A percentile compares a stretch with the other conserved stretches of the same genome.
Conservation (phyloP, 2,797 vertebrate species). For the Anguilla anguilla region DNA sequence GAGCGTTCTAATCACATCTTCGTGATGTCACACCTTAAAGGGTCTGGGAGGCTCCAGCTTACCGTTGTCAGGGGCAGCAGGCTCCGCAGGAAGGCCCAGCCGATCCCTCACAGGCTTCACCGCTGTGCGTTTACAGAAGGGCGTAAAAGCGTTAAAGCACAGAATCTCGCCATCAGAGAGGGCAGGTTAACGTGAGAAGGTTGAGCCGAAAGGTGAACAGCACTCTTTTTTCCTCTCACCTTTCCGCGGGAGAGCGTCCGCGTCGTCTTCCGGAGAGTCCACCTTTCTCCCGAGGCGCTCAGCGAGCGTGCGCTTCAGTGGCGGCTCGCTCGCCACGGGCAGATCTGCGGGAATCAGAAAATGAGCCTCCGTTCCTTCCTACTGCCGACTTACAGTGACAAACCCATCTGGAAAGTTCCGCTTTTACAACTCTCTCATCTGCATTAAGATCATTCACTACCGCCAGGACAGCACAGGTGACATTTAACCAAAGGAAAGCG, state of each 20-base stretch:
- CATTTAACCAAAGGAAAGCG: background rate
- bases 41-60: slow-evolving; percentile 22
- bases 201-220: background rate
- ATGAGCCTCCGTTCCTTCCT: background rate
- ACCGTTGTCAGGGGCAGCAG: slow-evolving; percentile 65
- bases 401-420: background rate
- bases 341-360: slow-evolving; percentile 50
- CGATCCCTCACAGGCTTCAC: slow-evolving; percentile 80
- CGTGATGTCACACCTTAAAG: background rate
- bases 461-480: background rate
- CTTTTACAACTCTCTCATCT: background rate
- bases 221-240: slow-evolving; percentile 57
- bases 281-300: slow-evolving; percentile 83
- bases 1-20: no score
- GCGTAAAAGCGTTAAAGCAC: background rate
- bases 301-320: slow-evolving; percentile 77
- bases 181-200: background rate
- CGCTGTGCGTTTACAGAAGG: slow-evolving; percentile 58
- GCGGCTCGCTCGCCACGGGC: slow-evolving; percentile 49
- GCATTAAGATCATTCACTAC: background rate
- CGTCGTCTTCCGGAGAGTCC: slow-evolving; percentile 58
- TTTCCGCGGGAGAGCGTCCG: slow-evolving; percentile 66
- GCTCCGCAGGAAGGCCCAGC: slow-evolving; percentile 70
- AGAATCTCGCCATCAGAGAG: background rate
- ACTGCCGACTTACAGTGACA: background rate